Evolutionary conservation across 2,113 vertebrate genomes (phyloP), one percentile per base, ranked within the genome.

Genomic region (Brienomyrus brachyistius): DNA sequence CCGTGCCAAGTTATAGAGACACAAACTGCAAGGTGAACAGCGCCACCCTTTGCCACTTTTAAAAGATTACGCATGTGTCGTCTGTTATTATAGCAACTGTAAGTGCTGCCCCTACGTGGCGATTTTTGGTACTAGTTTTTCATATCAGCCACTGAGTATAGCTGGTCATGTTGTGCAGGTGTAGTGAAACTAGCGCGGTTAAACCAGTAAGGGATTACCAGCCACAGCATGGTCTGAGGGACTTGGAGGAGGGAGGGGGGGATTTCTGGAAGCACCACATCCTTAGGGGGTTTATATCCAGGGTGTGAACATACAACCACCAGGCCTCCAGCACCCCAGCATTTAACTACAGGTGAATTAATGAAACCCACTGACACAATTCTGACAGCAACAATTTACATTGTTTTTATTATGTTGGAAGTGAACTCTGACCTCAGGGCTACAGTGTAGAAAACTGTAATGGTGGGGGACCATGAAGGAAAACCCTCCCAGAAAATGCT

Each of bases 311-410:
- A 66, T 3, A 70, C n/a, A 66, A 3, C n/a, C 8, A 27, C 9
- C 8, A n/a, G 11, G 7, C 31, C 23, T 40, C 35, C 70, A 77
- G 74, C 74, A 15, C 31, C 74, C 31, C 74, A 19, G 35, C 35
- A 15, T 80, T 43, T 80, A 80, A 80, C 35, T 17, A 40, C 23
- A 27, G n/a, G n/a, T 85, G 82, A 50, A 85, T 85, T 48, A 50
- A 85, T 50, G 45, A 85, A 85, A 80, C 15, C 35, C 74, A 80
- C 62, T 70, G 74, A 80, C 74, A 80, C 62, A 70, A 70, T 70
- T 80, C 74, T 80, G 74, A 40, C n/a, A 80, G 35, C 62, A 70
- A 70, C n/a, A 11, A 31, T 31, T 70, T 31, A 70, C 62, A 10
- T 66, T 27, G 17, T 70, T 31, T 70, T 70, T 70, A 70, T 70